Base-by-base conservation (phyloP, 1,140 invertebrate species). In the Protaetia brevitarsis region DNA sequence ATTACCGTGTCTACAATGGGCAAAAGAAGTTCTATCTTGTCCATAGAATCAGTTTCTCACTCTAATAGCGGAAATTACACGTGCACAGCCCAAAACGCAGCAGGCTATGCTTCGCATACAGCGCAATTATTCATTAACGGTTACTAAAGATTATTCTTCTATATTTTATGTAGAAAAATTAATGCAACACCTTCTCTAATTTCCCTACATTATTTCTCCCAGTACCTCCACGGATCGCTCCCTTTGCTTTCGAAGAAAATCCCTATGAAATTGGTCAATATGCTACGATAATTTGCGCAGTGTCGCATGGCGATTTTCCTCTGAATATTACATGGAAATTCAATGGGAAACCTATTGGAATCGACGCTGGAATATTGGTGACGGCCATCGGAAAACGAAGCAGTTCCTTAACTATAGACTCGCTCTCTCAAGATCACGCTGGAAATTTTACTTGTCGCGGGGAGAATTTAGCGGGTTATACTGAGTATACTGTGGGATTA, bases 31-130 rank as follows among this genome's bases (percentile, higher is more conserved):
- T 78, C 76, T 3, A 68, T 77, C 37, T 67, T 92, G 64, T 88
- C 86, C 19, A 91, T 93, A 67, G 88, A 91, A 68, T 86, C 88
- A 11, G 88, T 90, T 2, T 85, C 85, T 73, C 86, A 88, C 64
- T 82, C 84, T 66, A 87, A 91, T 78, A 86, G 85, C 69, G 91
- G 90, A 36, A 89, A 91, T 76, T 92, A 91, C 72, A 90, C 88
- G 19, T 92, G 91, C 74, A 83, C 84, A 19, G 93, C 90, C 13
- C 87, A 84, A 69, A 95, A 95, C 78, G 79, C 79, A 45, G 91
- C 90, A 31, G 91, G 91, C 51, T 81, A 82, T 30, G 85, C 85
- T 34, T 86, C 86, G 68, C 88, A 89, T 70, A 87, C 87, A 23
- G 84, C 89, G 13, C 73, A 84, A 58, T 80, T 91, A 61, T 83